Percentiles rank a stretch among this genome's conserved stretches.
Evolutionary conservation across 2,888 invertebrate species (phyloP).

Genomic region (Willowsia nigromaculata): DNA sequence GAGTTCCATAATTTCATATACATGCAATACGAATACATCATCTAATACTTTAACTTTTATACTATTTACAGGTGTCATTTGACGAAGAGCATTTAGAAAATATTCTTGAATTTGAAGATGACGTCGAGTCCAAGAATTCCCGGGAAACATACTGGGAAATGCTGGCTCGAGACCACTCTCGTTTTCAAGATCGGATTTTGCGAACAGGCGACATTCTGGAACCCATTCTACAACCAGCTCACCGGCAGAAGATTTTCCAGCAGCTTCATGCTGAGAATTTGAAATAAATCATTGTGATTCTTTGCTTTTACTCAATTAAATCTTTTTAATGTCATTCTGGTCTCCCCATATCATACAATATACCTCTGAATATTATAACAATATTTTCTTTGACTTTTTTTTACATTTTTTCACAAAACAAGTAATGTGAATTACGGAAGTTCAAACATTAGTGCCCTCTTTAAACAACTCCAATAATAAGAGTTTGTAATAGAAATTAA

Average conservation of each 20-base stretch:
- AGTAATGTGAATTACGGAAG: not conserved
- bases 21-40: too few relatives aligned
- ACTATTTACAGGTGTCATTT: constrained; percentile 82
- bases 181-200: constrained; percentile 82
- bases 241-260: constrained; percentile 81
- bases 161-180: constrained; percentile 82
- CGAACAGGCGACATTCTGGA: constrained; percentile 80
- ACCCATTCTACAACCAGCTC: constrained; percentile 81
- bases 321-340: not conserved
- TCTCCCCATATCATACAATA: too few relatives aligned
- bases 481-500: not conserved
- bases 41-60: too few relatives aligned
- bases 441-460: constrained; percentile 12
- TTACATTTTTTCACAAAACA: not conserved
- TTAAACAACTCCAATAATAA: not conserved
- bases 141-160: constrained; percentile 84
- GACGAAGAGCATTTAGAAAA: constrained; percentile 80
- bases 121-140: constrained; percentile 83
- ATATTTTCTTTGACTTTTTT: not conserved
- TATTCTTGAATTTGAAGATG: constrained; percentile 83
- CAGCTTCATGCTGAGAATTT: constrained; percentile 79
- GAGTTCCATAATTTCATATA: too few relatives aligned
- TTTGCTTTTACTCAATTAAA: not conserved
- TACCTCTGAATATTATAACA: not conserved
- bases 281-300: not conserved